Evolutionary conservation across 1,140 invertebrate species (phyloP).

Genomic region (Portunus trituberculatus): DNA sequence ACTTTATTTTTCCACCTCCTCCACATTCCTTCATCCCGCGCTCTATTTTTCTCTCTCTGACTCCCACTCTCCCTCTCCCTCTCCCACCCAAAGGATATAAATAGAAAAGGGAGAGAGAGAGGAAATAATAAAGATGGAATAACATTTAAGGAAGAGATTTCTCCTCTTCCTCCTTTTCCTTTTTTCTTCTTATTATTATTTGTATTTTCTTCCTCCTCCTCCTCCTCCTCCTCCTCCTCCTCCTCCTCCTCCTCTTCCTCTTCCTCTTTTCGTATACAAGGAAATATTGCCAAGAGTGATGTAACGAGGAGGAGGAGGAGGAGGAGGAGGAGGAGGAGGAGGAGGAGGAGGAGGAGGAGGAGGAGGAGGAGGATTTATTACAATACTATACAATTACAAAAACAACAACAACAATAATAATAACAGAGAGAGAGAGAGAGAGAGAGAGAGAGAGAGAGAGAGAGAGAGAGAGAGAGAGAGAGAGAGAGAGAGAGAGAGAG

Average conservation of each 20-base stretch:
- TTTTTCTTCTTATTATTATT: not conserved
- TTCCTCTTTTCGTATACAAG: not conserved
- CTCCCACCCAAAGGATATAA: not conserved
- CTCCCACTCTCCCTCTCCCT: not conserved
- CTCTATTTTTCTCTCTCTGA: not conserved
- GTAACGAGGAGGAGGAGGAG: conserved; percentile 25
- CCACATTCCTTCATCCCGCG: not conserved
- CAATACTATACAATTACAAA: not conserved
- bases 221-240: not conserved
- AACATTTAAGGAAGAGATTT: too few species aligned
- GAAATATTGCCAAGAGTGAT: not conserved
- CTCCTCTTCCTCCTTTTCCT: not conserved
- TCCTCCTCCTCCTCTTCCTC: not conserved
- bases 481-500: too few species aligned
- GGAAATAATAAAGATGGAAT: too few species aligned
- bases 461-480: too few species aligned
- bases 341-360: conserved; percentile 9
- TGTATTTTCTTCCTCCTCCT: not conserved
- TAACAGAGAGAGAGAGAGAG: not conserved
- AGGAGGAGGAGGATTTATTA: not conserved
- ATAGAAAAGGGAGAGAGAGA: too few species aligned
- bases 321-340: not conserved
- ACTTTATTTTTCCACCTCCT: not conserved
- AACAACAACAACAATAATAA: not conserved
- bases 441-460: not conserved